Conservation (phyloP, 2,113 vertebrate species). For the Hemicordylus capensis region DNA sequence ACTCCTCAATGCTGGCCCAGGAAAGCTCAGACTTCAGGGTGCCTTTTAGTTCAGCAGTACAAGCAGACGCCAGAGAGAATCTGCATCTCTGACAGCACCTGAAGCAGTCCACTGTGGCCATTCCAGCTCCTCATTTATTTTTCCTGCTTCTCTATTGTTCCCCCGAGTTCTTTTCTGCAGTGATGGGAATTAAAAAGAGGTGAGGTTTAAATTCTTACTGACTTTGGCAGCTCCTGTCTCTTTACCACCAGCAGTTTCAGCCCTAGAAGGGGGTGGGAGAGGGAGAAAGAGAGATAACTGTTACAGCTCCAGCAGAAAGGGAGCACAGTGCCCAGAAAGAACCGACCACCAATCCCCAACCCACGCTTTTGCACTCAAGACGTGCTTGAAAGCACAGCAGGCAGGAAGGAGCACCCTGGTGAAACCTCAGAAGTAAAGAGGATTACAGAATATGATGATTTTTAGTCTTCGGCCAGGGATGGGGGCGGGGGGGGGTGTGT, state of each 20-base stretch:
- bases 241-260: conserved; percentile 93
- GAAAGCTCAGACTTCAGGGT: not conserved
- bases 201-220: conserved; percentile 98
- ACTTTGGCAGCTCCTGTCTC: conserved; percentile 99
- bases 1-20: not conserved
- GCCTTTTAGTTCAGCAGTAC: not conserved
- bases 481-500: too few relatives aligned
- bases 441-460: too few relatives aligned
- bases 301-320: not conserved
- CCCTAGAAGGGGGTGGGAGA: conserved; percentile 68
- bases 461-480: too few relatives aligned
- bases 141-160: not conserved
- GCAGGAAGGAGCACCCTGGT: too few relatives aligned
- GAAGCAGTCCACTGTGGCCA: not conserved
- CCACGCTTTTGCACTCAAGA: too few relatives aligned
- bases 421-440: too few relatives aligned
- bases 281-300: too few relatives aligned
- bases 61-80: too few relatives aligned
- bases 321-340: too few relatives aligned
- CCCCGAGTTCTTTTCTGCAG: conserved; percentile 69
- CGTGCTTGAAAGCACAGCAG: too few relatives aligned
- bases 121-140: not conserved
- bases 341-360: too few relatives aligned
- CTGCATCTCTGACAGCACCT: not conserved
- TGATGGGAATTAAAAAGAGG: conserved; percentile 89